These are phyloP conservation scores for Enteromius trimaculatus DNA, from an alignment of 2,797 vertebrate species.

Conservation along the genomic window DNA sequence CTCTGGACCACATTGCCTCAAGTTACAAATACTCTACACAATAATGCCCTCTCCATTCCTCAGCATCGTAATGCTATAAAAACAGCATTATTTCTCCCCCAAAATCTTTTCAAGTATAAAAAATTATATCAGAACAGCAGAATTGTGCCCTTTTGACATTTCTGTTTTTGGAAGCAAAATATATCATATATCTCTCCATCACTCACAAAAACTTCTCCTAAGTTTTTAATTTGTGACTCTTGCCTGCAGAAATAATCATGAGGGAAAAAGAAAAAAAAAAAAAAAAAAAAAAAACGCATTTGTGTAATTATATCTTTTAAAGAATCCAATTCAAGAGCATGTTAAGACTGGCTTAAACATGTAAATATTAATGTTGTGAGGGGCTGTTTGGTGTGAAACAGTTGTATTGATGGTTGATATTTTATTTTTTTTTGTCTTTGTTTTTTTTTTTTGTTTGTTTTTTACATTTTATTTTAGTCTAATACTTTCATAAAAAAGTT, in stretches of 20 bases:
- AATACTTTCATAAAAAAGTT: constrained; percentile 89
- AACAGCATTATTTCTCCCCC: constrained; percentile 35
- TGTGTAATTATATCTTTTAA: constrained; percentile 97
- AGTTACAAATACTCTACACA: constrained; percentile 49
- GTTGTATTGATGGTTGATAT: constrained; percentile 97
- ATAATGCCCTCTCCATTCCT: constrained; percentile 57
- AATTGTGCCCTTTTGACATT: constrained; percentile 70
- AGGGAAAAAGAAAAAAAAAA: constrained; percentile 57
- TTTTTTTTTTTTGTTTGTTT: constrained; percentile 57
- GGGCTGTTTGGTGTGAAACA: constrained; percentile 96
- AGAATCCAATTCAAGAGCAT: constrained; percentile 93
- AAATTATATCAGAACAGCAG: constrained; percentile 62
- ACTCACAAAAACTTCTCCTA: constrained; percentile 80
- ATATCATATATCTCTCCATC: constrained; percentile 54
- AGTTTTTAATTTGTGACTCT: constrained; percentile 87
- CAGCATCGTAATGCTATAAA: constrained; percentile 52
- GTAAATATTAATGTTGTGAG: constrained; percentile 98
- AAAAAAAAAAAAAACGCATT: constrained; percentile 81
- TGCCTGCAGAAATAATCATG: constrained; percentile 87
- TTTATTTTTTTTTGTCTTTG: constrained; percentile 65
- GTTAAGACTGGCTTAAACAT: constrained; percentile 86
- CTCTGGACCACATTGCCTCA: constrained; percentile 66
- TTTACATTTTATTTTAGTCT: constrained; percentile 84
- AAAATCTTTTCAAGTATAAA: constrained; percentile 35
- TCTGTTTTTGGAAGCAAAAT: constrained; percentile 73